Conservation (phyloP, 2,888 invertebrate species). For the Zhengitettix transpicula region DNA sequence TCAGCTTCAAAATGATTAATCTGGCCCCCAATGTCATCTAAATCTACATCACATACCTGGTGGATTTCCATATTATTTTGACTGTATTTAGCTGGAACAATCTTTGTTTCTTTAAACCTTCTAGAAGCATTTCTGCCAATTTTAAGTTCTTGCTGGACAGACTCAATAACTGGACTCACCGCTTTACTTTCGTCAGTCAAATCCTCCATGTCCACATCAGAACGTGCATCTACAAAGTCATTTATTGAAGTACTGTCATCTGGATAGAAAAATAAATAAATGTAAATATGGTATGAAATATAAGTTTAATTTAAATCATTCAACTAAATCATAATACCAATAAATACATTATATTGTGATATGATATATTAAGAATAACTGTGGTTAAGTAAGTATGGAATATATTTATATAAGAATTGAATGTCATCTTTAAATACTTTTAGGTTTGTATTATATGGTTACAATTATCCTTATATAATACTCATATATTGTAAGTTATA, state of each 20-base stretch:
- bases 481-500: too few relatives aligned
- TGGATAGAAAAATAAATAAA: slow-evolving; percentile 3
- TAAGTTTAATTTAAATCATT: too few relatives aligned
- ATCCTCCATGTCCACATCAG: slow-evolving; percentile 9
- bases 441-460: too few relatives aligned
- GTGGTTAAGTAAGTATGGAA: too few relatives aligned
- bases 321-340: too few relatives aligned
- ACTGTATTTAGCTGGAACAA: neutral
- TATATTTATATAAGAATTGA: too few relatives aligned
- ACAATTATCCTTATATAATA: too few relatives aligned
- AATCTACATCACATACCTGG: neutral
- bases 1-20: slow-evolving; percentile 27
- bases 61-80: slow-evolving; percentile 4
- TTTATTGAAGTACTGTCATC: slow-evolving; percentile 12
- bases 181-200: slow-evolving; percentile 11
- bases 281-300: neutral
- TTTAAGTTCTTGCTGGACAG: slow-evolving; percentile 2
- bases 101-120: neutral
- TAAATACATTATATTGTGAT: too few relatives aligned
- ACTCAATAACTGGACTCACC: slow-evolving; percentile 13
- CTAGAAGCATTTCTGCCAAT: neutral
- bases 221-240: slow-evolving; percentile 13
- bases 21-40: slow-evolving; percentile 21
- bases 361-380: too few relatives aligned
- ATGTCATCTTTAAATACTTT: too few relatives aligned